Base-by-base conservation (phyloP, 1,140 invertebrate species). In the Danaus plexippus region DNA sequence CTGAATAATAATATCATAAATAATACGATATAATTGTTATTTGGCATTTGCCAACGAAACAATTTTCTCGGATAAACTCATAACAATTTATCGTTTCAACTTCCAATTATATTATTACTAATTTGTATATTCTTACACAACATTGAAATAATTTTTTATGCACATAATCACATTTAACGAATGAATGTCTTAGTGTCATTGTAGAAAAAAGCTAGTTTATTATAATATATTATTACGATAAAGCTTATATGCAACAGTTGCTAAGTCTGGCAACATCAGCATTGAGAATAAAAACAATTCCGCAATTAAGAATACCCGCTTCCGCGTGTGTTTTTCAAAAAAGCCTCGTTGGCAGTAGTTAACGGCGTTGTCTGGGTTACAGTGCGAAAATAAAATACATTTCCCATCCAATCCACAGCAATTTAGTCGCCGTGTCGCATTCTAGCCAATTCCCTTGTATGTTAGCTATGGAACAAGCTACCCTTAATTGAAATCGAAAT, bases 401-500 rank as follows among this genome's bases (percentile, higher is more conserved):
- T 71, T 69, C 59, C 52, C 57, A 68, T 65, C 43, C 69, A 63
- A 60, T 73, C 69, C 47, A 61, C 44, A 66, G 69, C 75, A 84
- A 80, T 84, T 81, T 75, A 64, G 66, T 47, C 55, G 59, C 54
- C 76, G 63, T 79, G 76, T 80, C 71, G 74, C 55, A 46, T 53
- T 47, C 63, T 47, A 67, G 69, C 69, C 71, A 72, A 74, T 80
- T 78, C 68, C 64, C 54, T 57, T 57, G 63, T 64, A 68, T 73
- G 73, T 73, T 54, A 59, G 61, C 52, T 64, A 53, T 47, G 54
- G 59, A 66, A 80, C 77, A 84, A 77, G 77, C 66, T 66, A 57
- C 43, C 59, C 69, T 72, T 84, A 84, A 84, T 84, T 84, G 78
- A 76, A 84, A 80, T 73, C 64, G 67, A 74, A 56, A 66, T 74